Evolutionary conservation across 1,140 invertebrate species (phyloP), one percentile per base, ranked within the genome.

Genomic region (Luehdorfia chinensis): DNA sequence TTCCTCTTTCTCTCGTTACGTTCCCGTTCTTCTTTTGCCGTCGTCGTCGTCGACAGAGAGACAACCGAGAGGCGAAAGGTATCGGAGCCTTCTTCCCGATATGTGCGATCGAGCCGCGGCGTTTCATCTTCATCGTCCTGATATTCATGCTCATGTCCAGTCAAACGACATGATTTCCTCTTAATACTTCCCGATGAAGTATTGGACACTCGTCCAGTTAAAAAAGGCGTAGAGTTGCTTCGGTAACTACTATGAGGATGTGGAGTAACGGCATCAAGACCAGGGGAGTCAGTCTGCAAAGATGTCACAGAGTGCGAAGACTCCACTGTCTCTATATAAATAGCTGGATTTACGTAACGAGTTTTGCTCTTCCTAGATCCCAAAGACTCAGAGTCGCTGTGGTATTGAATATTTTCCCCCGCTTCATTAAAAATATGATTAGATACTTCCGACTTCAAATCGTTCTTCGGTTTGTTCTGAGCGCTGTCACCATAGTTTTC

Each of bases 271-370:
- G 75, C 71, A 36, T 75, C 75, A 1, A 72, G 27, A 23, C 55
- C 71, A 0, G 75, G 76, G 2, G 53, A 56, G 34, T 79, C 75
- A 0, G 77, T 68, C 3, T 66, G 72, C 16, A 84, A 37, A 25
- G 79, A 84, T 3, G 71, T 83, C 47, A 70, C 73, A 1, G 83
- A 86, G 16, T 73, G 76, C 0, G 71, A 63, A 0, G 73, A 50
- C 36, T 85, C 79, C 0, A 84, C 66, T 11, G 66, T 66, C 37
- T 86, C 83, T 0, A 84, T 68, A 27, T 61, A 83, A 30, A 86
- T 86, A 6, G 83, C 83, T 0, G 83, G 75, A 46, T 86, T 86
- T 36, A 86, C 78, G 36, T 80, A 86, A n/a, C 83, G 71, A 13
- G 77, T 78, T 51, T 77, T 80, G 55, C 74, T 84, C 33, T 79